Conservation (phyloP, 2,113 vertebrate species). For the Casuarius casuarius region DNA sequence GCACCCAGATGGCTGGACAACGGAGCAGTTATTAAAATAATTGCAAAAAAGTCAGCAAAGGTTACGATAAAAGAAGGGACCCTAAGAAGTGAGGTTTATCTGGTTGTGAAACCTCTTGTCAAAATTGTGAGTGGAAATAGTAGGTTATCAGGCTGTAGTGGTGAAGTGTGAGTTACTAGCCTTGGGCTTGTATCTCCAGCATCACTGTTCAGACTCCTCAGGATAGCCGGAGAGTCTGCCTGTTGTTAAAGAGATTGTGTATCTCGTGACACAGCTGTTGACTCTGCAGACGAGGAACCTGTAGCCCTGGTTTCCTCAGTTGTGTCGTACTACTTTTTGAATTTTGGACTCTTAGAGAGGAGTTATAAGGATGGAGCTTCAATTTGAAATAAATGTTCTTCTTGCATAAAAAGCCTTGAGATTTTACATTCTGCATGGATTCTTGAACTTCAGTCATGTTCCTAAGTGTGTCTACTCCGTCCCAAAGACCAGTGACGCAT, state of each 20-base stretch:
- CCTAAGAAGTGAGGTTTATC: not conserved
- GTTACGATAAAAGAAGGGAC: not conserved
- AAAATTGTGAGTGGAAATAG: not conserved
- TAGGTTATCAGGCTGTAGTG: not conserved
- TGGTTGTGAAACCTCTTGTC: not conserved
- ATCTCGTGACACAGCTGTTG: not conserved
- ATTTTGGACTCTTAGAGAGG: not conserved
- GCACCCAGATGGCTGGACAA: not conserved
- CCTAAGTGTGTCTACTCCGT: fast-evolving
- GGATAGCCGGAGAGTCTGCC: not conserved
- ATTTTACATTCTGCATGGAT: not conserved
- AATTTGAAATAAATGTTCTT: not conserved
- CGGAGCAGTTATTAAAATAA: not conserved
- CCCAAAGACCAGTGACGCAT: not conserved
- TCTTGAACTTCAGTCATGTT: not conserved
- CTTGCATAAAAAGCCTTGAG: not conserved
- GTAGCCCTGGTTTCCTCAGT: not conserved
- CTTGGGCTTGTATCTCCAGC: not conserved
- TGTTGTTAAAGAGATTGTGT: not conserved
- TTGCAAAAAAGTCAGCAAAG: not conserved
- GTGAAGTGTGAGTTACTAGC: not conserved
- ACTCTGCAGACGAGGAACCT: not conserved
- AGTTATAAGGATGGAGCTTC: not conserved
- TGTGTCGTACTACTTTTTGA: not conserved
- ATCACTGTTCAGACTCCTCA: not conserved